Percentiles rank a stretch among this genome's conserved stretches.
These are phyloP conservation scores for Norana najaformis DNA, from an alignment of 2,888 invertebrate genomes.

Conservation along the genomic window DNA sequence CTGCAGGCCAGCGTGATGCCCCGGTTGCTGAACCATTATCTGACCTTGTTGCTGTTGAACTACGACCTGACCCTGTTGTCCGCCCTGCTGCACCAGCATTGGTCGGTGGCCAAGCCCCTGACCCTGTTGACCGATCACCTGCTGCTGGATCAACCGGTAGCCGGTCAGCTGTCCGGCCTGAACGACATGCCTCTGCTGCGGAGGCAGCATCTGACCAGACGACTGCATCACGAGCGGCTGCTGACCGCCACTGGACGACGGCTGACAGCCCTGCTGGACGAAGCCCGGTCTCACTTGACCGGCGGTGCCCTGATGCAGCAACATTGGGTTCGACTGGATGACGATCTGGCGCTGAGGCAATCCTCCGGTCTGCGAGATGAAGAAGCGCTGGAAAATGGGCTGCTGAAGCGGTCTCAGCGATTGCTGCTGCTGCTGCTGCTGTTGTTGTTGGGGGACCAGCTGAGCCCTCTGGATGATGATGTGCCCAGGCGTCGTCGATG, in stretches of 20 bases:
- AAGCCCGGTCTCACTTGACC: not conserved
- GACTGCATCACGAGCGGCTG: slow-evolving; percentile 17
- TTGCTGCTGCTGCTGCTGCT: slow-evolving; percentile 31
- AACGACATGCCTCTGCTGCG: slow-evolving; percentile 10
- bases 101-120: slow-evolving; percentile 27
- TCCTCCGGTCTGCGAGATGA: slow-evolving; percentile 7
- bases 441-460: slow-evolving; percentile 56
- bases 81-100: slow-evolving; percentile 10
- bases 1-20: not conserved
- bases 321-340: slow-evolving; percentile 33
- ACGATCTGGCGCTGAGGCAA: slow-evolving; percentile 24
- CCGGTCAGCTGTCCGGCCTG: not conserved
- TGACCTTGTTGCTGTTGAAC: slow-evolving; percentile 20
- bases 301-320: not conserved
- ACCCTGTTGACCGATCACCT: slow-evolving; percentile 30
- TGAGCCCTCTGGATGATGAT: slow-evolving; percentile 65
- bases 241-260: not conserved
- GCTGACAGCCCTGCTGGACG: not conserved
- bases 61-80: slow-evolving; percentile 16
- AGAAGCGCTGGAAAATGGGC: slow-evolving; percentile 22
- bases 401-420: slow-evolving; percentile 28
- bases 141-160: not conserved
- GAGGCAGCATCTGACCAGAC: slow-evolving; percentile 15
- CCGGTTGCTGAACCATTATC: not conserved
- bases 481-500: not conserved